Evolutionary conservation across 2,113 vertebrate species (phyloP), one percentile per base, ranked within the genome.

Genomic region (Gyps fulvus): DNA sequence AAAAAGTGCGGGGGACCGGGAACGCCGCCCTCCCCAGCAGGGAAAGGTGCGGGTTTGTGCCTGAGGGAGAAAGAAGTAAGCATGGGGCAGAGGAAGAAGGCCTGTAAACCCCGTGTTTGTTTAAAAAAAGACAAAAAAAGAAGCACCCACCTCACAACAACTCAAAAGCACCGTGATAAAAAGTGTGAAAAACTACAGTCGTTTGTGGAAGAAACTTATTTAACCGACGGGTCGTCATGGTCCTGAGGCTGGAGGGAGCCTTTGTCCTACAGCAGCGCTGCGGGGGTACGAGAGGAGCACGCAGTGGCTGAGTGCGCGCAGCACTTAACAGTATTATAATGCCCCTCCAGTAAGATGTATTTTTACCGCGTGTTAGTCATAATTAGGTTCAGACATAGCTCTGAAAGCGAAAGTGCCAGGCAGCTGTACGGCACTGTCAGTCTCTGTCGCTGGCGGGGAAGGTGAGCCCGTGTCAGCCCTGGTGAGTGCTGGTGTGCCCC

Each of bases 351-450:
- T 8, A 27, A 76, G 63, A 3, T 5, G 38, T 9, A 1, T 43
- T 74, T 55, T 69, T 59, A 17, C 13, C 16, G 69, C 8, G 0
- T 3, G 5, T 63, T 40, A 14, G 25, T 9, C n/a, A 11, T 16
- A 13, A 49, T 36, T n/a, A 32, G 1, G 27, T 10, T 85, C 52
- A 31, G 12, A 14, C 4, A 1, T 21, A 25, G 61, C 31, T 57
- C 47, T 18, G 83, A 13, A 40, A 69, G 34, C n/a, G 10, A 14
- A 40, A 58, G 54, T 1, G 9, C 40, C 3, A 8, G 54, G 66
- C 47, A 43, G 1, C 16, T 34, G 11, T 1, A 0, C 0, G 12
- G 52, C 26, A 2, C 0, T 7, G 22, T 25, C 10, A 1, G 32
- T 4, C 20, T 9, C 20, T 7, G 29, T 21, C 1, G 3, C 29